Evolutionary conservation across 2,113 vertebrate genomes (phyloP).

Genomic region (Riparia riparia): DNA sequence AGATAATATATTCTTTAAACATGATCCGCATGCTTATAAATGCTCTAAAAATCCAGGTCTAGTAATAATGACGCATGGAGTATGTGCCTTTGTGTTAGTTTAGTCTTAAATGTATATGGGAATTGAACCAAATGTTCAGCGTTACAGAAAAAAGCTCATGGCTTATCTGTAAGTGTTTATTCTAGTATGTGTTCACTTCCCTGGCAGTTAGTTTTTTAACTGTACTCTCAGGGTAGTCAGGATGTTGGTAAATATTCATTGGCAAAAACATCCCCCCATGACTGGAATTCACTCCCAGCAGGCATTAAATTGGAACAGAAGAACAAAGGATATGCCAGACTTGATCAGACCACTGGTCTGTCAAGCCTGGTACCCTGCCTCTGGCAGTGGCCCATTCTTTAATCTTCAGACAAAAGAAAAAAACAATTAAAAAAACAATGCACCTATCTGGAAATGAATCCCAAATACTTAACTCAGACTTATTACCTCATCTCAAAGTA

Average conservation of each 20-base stretch:
- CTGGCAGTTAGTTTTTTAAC: background rate
- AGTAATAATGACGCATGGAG: background rate
- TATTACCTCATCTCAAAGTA: background rate
- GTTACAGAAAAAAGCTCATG: background rate
- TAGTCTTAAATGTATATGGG: background rate
- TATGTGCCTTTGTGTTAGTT: background rate
- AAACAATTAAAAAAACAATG: background rate
- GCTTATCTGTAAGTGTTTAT: background rate
- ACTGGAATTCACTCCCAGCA: conserved; percentile 63
- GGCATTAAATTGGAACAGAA: conserved; percentile 65
- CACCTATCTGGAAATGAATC: conserved; percentile 35
- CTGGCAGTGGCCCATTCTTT: conserved; percentile 45
- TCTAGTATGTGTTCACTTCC: background rate
- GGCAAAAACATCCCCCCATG: conserved; percentile 51
- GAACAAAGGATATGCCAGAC: conserved; percentile 71
- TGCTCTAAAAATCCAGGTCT: background rate
- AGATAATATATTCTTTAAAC: background rate
- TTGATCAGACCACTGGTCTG: conserved; percentile 61
- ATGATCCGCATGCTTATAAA: background rate
- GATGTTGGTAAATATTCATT: conserved; percentile 69
- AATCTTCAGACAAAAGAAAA: conserved; percentile 26
- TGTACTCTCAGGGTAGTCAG: background rate
- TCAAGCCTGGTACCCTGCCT: conserved; percentile 58
- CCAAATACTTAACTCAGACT: background rate
- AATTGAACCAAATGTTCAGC: background rate